Base-by-base conservation (phyloP, 1,140 invertebrate species). In the Diorhabda sublineata region DNA sequence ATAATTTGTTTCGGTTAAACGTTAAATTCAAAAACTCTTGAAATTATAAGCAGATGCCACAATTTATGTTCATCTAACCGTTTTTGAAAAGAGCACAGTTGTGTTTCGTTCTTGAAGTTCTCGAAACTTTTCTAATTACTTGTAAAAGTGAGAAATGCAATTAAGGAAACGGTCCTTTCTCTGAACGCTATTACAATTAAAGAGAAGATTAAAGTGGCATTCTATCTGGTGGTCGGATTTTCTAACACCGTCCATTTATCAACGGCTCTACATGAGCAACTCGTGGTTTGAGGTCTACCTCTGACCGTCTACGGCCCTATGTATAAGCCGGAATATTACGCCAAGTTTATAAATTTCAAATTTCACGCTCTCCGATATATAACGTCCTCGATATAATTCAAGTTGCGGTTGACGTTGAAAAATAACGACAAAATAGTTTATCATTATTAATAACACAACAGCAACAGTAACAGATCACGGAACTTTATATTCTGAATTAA, bases 221-320 rank as follows among this genome's bases (percentile, higher is more conserved):
- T 69, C 65, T 61, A 72, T 67, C 61, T 61, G 62, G 71, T 61
- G 68, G 71, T 67, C 64, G 71, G 68, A 72, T 72, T 69, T 70
- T 64, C 66, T 61, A 72, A 67, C 68, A 69, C 66, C 61, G 58
- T 58, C 56, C 47, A 72, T 72, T 68, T 69, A 72, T 72, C 65
- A 67, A 44, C 43, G 52, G 68, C 59, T 69, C 45, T 72, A 70
- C 62, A 67, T 47, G 68, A 70, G 71, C 65, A 70, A 72, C 68
- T 70, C 64, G 71, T 70, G 71, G 71, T 70, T 72, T 72, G 65
- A 44, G 71, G 71, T 64, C 57, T 66, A 72, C 68, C 68, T 67
- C 58, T 70, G 67, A 68, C 70, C 70, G 67, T 71, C 70, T 71
- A 69, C 63, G 67, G 67, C 67, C 42, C 58, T 41, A 67, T 11